Conservation (phyloP, 1,140 invertebrate genomes). For the Drosophila neocordata region DNA sequence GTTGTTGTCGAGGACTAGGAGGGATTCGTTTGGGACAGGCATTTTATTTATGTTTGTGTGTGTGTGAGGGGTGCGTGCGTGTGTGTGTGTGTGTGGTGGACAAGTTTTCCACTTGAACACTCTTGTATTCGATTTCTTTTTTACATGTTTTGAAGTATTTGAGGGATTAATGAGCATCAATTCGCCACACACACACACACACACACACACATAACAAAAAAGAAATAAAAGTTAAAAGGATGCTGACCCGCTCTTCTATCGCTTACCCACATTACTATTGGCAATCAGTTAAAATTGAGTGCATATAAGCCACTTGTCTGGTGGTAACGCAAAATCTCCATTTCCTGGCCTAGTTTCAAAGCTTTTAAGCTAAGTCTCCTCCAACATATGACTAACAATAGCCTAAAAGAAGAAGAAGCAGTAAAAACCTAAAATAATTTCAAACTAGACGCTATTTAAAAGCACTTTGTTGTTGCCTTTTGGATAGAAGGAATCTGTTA, state of each 20-base stretch:
- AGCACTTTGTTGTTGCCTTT: conserved; percentile 55
- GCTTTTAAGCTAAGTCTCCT: conserved; percentile 57
- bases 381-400: too few relatives aligned
- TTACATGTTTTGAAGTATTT: conserved; percentile 73
- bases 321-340: conserved; percentile 54
- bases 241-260: conserved; percentile 21
- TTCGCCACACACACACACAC: conserved; percentile 46
- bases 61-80: conserved; percentile 18
- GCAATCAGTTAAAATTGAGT: conserved; percentile 62
- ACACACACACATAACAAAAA: conserved; percentile 17
- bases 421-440: conserved; percentile 63
- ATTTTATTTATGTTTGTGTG: conserved; percentile 52
- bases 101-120: conserved; percentile 78
- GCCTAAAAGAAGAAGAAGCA: too few relatives aligned
- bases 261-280: conserved; percentile 34
- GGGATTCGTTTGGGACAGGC: conserved; percentile 19
- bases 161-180: conserved; percentile 79
- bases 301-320: conserved; percentile 76
- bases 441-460: conserved; percentile 59
- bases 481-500: neutral
- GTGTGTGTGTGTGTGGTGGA: conserved; percentile 37
- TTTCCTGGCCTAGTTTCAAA: conserved; percentile 69
- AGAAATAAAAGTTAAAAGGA: conserved; percentile 70
- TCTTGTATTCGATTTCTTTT: conserved; percentile 69
- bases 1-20: conserved; percentile 12